A percentile compares a stretch with the other conserved stretches of the same genome.
phyloP scores from a whole-genome alignment of 1,140 invertebrate species.

The Drosophila setifemur region DNA sequence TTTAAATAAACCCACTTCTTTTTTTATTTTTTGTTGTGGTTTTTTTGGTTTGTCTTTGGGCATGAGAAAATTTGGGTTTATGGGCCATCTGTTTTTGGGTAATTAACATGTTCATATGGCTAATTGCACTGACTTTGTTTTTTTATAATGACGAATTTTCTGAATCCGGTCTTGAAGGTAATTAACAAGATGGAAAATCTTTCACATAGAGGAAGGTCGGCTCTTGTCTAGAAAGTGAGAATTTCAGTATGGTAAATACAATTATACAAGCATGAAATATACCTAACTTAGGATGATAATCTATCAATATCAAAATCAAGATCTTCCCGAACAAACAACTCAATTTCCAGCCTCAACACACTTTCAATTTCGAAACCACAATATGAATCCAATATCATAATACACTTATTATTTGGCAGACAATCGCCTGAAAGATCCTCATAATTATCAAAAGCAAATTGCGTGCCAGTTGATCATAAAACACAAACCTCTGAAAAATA shows the following conservation, averaged over 20 bases:
- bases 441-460: constrained; percentile 60
- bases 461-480: constrained; percentile 55
- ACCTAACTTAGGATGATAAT: background rate
- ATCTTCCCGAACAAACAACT: constrained; percentile 33
- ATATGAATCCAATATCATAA: constrained; percentile 39
- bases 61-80: constrained; percentile 65
- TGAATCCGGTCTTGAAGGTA: background rate
- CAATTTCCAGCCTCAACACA: constrained; percentile 46
- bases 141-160: background rate
- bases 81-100: constrained; percentile 54
- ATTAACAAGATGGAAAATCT: constrained; percentile 19
- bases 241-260: no score
- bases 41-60: constrained; percentile 23
- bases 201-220: background rate
- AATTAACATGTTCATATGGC: constrained; percentile 67
- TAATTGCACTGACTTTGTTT: constrained; percentile 53
- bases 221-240: constrained; percentile 21
- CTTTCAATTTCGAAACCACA: constrained; percentile 52
- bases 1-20: constrained; percentile 58
- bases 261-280: background rate
- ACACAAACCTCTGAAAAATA: constrained; percentile 26
- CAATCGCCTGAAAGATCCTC: constrained; percentile 42
- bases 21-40: constrained; percentile 5
- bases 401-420: constrained; percentile 37
- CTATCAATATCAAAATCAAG: background rate